These are phyloP conservation scores for Prenolepis imparis DNA, from an alignment of 2,888 invertebrate genomes.

Conservation along the genomic window DNA sequence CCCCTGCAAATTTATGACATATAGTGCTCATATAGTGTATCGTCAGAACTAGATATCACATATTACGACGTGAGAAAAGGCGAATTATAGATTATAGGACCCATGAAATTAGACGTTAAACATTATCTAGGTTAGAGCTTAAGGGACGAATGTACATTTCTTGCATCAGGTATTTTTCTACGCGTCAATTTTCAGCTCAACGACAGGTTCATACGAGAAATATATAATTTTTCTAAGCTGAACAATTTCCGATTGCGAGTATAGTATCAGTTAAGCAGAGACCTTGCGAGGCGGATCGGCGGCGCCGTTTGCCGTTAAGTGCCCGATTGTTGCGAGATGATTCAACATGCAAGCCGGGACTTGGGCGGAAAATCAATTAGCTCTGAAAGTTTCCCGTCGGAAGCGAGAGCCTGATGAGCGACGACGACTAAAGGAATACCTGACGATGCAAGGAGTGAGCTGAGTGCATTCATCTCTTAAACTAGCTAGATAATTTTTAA, in stretches of 20 bases:
- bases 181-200: neutral
- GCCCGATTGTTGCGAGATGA: conserved; percentile 55
- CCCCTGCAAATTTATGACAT: conserved; percentile 49
- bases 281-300: conserved; percentile 24
- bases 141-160: neutral
- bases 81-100: too few relatives aligned
- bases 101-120: neutral
- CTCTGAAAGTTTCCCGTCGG: conserved; percentile 43
- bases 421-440: conserved; percentile 45
- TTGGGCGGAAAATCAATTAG: conserved; percentile 61
- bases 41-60: conserved; percentile 19
- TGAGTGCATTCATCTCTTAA: conserved; percentile 44
- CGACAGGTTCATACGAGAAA: neutral
- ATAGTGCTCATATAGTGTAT: neutral
- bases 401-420: conserved; percentile 33
- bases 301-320: conserved; percentile 45
- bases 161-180: neutral
- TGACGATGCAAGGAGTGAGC: conserved; percentile 45
- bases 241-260: conserved; percentile 18
- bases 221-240: neutral
- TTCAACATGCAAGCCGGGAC: conserved; percentile 47
- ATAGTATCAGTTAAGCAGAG: conserved; percentile 10
- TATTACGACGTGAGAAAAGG: neutral
- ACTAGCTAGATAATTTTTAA: conserved; percentile 57
- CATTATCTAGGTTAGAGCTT: neutral